A percentile compares a stretch with the other conserved stretches of the same genome.
phyloP scores from a whole-genome alignment of 2,113 vertebrate genomes.

The Thunnus maccoyii region DNA sequence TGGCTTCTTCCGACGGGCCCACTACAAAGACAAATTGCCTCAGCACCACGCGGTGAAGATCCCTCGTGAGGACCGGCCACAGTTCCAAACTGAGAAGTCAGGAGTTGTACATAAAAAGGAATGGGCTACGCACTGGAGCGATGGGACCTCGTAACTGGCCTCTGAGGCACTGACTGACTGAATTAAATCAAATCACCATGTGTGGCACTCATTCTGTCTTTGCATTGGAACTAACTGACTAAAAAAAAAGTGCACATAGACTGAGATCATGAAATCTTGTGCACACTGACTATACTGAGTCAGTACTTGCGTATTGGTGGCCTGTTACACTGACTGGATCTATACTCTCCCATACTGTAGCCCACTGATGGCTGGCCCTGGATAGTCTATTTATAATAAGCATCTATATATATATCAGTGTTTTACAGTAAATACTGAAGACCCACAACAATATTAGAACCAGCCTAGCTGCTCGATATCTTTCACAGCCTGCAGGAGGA shows the following conservation, averaged over 20 bases:
- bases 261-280: constrained; percentile 55
- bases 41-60: constrained; percentile 95
- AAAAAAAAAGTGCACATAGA: constrained; percentile 54
- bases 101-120: constrained; percentile 89
- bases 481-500: constrained; percentile 40
- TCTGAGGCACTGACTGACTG: constrained; percentile 55
- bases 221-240: constrained; percentile 64
- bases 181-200: constrained; percentile 52
- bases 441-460: constrained; percentile 25
- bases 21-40: constrained; percentile 88
- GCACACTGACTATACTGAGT: constrained; percentile 51
- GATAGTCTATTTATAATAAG: constrained; percentile 47
- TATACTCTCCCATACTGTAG: constrained; percentile 22
- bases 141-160: constrained; percentile 79
- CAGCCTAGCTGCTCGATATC: constrained; percentile 42
- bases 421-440: constrained; percentile 48
- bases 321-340: constrained; percentile 52
- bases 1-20: constrained; percentile 92
- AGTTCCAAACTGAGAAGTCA: constrained; percentile 89
- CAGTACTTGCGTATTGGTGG: constrained; percentile 48
- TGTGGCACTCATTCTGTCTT: constrained; percentile 63
- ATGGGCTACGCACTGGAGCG: constrained; percentile 88
- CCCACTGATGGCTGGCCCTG: constrained; percentile 42
- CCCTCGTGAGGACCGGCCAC: constrained; percentile 89
- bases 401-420: constrained; percentile 11